These are phyloP conservation scores for Netelia virgata DNA, from an alignment of 2,888 invertebrate species.

Conservation along the genomic window DNA sequence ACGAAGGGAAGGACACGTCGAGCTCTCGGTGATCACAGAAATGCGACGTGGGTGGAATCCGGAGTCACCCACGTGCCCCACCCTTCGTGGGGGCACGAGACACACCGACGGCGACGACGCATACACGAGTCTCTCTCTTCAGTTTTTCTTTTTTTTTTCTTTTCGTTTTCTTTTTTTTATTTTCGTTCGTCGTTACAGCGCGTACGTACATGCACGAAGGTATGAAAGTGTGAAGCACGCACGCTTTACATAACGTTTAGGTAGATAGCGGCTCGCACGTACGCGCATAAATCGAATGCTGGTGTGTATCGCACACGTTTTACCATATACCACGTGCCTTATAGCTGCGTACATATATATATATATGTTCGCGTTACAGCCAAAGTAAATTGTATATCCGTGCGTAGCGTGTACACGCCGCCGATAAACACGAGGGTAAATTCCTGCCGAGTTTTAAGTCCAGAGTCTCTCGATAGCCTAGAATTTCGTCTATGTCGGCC, in stretches of 20 bases:
- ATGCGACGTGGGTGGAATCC: constrained; percentile 78
- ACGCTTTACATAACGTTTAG: constrained; percentile 72
- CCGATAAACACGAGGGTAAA: constrained; percentile 13
- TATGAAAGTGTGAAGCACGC: constrained; percentile 67
- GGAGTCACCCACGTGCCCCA: constrained; percentile 81
- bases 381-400: background rate
- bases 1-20: constrained; percentile 50
- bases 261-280: constrained; percentile 68
- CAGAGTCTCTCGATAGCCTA: constrained; percentile 16
- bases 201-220: background rate
- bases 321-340: constrained; percentile 31
- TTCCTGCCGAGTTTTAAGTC: constrained; percentile 25
- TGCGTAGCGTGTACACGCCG: constrained; percentile 17
- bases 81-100: constrained; percentile 64
- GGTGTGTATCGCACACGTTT: constrained; percentile 43
- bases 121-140: background rate
- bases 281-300: constrained; percentile 68
- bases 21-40: constrained; percentile 56
- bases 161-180: too few relatives aligned
- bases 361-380: background rate
- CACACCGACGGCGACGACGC: constrained; percentile 26
- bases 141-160: too few relatives aligned
- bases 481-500: constrained; percentile 42
- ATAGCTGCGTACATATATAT: constrained; percentile 14
- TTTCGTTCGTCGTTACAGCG: too few relatives aligned